These are phyloP conservation scores for Radopholus similis DNA, from an alignment of 1,140 invertebrate genomes.

Conservation along the genomic window DNA sequence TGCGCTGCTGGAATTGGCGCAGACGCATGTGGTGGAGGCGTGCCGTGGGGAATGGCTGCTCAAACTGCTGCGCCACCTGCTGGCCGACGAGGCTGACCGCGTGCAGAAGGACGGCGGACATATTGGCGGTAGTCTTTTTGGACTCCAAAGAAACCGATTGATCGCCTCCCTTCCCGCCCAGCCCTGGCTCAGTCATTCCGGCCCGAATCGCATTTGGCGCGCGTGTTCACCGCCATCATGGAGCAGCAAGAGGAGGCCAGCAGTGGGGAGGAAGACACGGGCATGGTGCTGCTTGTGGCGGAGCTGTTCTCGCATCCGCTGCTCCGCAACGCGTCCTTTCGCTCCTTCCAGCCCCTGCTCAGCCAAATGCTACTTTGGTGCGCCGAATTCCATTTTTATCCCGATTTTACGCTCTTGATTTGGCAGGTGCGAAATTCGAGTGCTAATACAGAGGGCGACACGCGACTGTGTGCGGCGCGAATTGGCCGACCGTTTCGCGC, in stretches of 20 bases:
- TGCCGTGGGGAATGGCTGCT: conserved; percentile 17
- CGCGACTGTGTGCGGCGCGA: background rate
- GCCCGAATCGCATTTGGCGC: conserved; percentile 1
- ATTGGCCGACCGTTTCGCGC: background rate
- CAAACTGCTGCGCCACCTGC: conserved; percentile 21
- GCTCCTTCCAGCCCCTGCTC: conserved; percentile 8
- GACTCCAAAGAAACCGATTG: conserved; percentile 7
- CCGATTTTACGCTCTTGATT: background rate
- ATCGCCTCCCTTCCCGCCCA: background rate
- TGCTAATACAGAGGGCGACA: conserved; percentile 5
- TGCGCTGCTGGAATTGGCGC: conserved; percentile 17
- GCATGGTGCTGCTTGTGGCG: conserved; percentile 8
- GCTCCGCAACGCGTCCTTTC: conserved; percentile 21
- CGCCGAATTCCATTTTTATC: background rate
- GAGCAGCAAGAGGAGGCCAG: conserved; percentile 7
- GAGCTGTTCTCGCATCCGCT: conserved; percentile 24
- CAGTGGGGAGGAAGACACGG: background rate
- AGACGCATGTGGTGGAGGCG: conserved; percentile 12
- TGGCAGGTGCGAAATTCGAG: conserved; percentile 6
- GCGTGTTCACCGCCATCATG: conserved; percentile 24
- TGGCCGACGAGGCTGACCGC: background rate
- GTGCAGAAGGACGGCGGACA: background rate
- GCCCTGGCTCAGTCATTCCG: background rate
- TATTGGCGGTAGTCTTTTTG: background rate
- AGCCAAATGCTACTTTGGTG: background rate